These are phyloP conservation scores for Okamejei kenojei DNA, from an alignment of 2,797 vertebrate genomes.

Conservation along the genomic window DNA sequence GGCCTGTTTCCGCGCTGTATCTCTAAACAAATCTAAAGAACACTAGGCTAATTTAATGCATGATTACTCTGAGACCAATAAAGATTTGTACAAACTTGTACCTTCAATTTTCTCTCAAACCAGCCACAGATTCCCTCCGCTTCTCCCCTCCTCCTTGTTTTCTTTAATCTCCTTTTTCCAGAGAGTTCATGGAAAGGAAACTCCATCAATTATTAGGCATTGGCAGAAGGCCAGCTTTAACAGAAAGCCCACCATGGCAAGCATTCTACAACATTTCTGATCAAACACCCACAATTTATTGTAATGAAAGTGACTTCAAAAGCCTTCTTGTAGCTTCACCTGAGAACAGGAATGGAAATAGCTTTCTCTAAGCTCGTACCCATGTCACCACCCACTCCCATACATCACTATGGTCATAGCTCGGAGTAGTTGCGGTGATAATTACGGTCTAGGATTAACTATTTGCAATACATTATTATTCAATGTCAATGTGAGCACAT, in stretches of 20 bases:
- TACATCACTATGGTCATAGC: background rate
- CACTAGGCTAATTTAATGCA: no score
- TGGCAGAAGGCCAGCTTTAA: background rate
- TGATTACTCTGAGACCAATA: background rate
- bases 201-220: background rate
- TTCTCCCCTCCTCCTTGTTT: background rate
- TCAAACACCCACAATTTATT: background rate
- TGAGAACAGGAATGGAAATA: background rate
- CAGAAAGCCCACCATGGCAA: background rate
- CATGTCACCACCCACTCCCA: no score
- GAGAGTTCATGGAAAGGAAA: background rate
- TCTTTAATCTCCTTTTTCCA: background rate
- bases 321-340: background rate
- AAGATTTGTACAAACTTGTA: background rate
- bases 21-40: no score
- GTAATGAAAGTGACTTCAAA: background rate
- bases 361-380: background rate
- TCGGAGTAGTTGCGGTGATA: background rate
- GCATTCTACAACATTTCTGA: background rate
- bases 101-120: background rate
- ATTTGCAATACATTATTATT: background rate
- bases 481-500: background rate
- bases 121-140: background rate
- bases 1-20: no score
- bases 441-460: background rate